Evolutionary conservation across 2,797 vertebrate genomes (phyloP), one percentile per base, ranked within the genome.

Genomic region (Xyrichtys novacula): DNA sequence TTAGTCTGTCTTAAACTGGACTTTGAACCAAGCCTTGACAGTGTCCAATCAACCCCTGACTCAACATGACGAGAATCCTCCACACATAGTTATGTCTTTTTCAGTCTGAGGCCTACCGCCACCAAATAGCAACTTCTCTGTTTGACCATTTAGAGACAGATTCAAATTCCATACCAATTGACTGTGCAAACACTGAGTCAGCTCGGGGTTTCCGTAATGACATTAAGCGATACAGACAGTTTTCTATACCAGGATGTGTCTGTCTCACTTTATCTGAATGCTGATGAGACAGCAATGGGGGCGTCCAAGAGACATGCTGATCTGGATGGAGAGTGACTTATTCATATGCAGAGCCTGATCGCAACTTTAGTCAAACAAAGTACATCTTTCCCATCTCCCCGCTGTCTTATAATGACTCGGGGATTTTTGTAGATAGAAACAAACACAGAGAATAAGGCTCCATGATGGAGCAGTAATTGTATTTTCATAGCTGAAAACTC

Each of bases 311-410:
- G 61, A 81, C 85, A 76, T 76, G 85, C 85, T 84, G 80, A 79
- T 90, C 78, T 71, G 68, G 80, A 84, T 76, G 64, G 75, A 78
- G 60, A 71, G 73, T 78, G 71, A 52, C 82, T 82, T 44, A 91
- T 90, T 91, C 56, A 79, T 80, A 91, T 91, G 80, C 90, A 86
- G 85, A 12, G 74, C 69, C 81, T 50, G 69, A 82, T 81, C 66
- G 84, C 32, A 42, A 74, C 77, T 85, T 87, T 66, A 85, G 83
- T 86, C 88, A 88, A 89, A 87, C 85, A 89, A 84, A 89, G 79
- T 78, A 64, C 81, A 88, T 86, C 64, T 66, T 62, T 49, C 68
- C 79, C 56, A 43, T 65, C 63, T 74, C 74, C 77, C 79, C 7
- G 67, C 78, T 83, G 84, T 75, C 70, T 55, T 78, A 80, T 90